Conservation (phyloP, 2,888 invertebrate species). For the Metallyticus violacea region DNA sequence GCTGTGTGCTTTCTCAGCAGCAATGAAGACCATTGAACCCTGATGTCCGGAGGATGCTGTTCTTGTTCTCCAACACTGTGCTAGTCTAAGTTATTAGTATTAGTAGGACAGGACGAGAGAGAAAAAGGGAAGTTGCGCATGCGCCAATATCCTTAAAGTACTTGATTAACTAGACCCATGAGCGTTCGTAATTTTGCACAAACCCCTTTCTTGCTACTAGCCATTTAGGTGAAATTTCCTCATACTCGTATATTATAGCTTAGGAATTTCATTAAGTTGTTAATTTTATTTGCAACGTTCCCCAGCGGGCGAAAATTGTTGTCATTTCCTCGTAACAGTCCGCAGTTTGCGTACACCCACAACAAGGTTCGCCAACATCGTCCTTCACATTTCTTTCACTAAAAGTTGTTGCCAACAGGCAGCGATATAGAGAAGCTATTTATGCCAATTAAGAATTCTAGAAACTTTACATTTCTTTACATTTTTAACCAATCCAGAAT, state of each 20-base stretch:
- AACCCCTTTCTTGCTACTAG: not conserved
- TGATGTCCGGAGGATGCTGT: too few relatives aligned
- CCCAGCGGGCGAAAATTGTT: not conserved
- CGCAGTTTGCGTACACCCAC: not conserved
- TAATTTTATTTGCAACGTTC: not conserved
- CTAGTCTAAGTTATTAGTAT: not conserved
- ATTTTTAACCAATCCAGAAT: too few relatives aligned
- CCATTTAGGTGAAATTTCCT: not conserved
- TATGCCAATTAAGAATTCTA: not conserved
- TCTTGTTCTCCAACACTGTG: not conserved
- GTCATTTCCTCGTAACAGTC: too few relatives aligned
- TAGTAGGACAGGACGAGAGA: not conserved
- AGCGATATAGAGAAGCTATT: not conserved
- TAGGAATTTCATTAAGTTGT: not conserved
- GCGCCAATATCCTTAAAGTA: not conserved
- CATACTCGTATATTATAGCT: not conserved
- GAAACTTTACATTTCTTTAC: too few relatives aligned
- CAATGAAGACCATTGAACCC: not conserved
- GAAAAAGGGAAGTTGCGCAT: not conserved
- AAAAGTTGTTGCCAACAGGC: not conserved
- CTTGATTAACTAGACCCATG: not conserved
- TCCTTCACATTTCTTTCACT: not conserved
- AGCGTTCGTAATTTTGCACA: not conserved
- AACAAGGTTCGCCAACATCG: not conserved
- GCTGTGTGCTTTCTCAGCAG: not conserved